Percentiles rank a stretch among this genome's conserved stretches.
Evolutionary conservation across 2,113 vertebrate species (phyloP).

Genomic region (Herpetotheres cachinnans): DNA sequence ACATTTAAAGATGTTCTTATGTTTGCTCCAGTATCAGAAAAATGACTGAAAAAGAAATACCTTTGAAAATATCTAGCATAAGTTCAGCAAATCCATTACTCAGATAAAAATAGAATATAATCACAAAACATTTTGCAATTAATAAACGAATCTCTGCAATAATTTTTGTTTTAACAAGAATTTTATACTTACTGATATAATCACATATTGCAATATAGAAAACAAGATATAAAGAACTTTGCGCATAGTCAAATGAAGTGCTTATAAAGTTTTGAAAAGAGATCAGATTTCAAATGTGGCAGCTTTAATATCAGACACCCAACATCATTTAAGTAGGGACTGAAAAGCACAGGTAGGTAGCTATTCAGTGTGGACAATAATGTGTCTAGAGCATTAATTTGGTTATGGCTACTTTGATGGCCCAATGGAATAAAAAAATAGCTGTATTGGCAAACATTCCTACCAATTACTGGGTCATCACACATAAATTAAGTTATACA

Average conservation of each 20-base stretch:
- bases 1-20: background rate
- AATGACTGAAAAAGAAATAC: background rate
- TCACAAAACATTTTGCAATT: background rate
- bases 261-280: background rate
- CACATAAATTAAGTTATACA: background rate
- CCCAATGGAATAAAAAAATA: background rate
- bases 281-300: background rate
- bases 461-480: background rate
- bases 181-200: background rate
- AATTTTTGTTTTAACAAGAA: background rate
- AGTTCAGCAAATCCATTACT: background rate
- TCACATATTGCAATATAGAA: background rate
- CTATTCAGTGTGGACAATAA: background rate
- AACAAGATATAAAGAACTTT: background rate
- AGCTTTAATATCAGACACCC: background rate
- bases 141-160: background rate
- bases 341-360: background rate
- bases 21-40: background rate
- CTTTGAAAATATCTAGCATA: background rate
- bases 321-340: background rate
- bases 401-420: background rate
- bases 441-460: fast-evolving
- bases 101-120: background rate
- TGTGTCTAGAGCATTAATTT: background rate
- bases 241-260: background rate